phyloP scores from a whole-genome alignment of 2,113 vertebrate species.

The Oreochromis tanganicae region DNA sequence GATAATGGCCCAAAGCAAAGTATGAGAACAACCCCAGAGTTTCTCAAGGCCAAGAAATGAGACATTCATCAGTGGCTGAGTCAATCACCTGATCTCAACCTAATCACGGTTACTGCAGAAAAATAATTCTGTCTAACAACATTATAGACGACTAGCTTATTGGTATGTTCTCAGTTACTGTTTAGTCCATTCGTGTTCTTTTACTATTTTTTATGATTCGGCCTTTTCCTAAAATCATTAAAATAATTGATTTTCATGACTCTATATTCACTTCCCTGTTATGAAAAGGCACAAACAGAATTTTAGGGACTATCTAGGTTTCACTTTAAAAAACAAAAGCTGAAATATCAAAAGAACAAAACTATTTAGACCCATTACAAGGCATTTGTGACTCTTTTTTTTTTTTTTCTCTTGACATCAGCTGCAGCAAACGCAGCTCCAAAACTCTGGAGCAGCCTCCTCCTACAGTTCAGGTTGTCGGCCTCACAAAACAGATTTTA shows the following conservation, averaged over 20 bases:
- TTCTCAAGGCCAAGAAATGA: neutral
- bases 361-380: neutral
- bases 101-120: neutral
- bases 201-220: neutral
- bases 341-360: accelerated
- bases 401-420: accelerated
- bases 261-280: neutral
- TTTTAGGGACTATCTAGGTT: neutral
- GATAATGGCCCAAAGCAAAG: neutral
- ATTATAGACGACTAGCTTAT: neutral
- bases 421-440: neutral
- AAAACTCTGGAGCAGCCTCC: neutral
- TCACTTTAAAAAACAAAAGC: neutral
- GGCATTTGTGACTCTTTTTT: neutral
- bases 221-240: neutral
- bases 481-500: neutral
- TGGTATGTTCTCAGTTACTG: neutral
- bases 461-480: neutral
- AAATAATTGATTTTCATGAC: neutral
- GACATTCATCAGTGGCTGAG: neutral
- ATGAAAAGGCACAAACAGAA: neutral
- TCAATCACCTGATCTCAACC: neutral
- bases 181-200: neutral
- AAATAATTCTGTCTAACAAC: neutral
- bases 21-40: neutral